phyloP scores from a whole-genome alignment of 1,140 invertebrate genomes.

The Neodiprion virginianus region DNA sequence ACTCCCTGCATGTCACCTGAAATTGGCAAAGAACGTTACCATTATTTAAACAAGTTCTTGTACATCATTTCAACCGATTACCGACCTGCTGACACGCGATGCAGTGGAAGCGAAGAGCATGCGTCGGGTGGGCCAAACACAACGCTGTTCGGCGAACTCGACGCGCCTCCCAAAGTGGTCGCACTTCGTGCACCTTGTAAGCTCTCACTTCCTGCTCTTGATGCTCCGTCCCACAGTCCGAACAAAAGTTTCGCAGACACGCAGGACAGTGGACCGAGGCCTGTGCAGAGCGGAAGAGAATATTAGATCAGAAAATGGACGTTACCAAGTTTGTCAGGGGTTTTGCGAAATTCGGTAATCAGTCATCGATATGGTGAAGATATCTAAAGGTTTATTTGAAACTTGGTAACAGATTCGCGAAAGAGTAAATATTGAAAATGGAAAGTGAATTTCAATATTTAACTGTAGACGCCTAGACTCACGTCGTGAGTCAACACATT shows the following conservation, averaged over 20 bases:
- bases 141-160: slow-evolving; percentile 47
- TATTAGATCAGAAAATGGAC: neutral
- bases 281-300: slow-evolving; percentile 27
- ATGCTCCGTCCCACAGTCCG: slow-evolving; percentile 54
- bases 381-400: neutral
- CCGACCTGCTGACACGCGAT: slow-evolving; percentile 52
- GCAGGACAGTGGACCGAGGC: slow-evolving; percentile 55
- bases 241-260: slow-evolving; percentile 58
- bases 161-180: slow-evolving; percentile 54
- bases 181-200: slow-evolving; percentile 44
- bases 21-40: neutral
- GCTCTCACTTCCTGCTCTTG: slow-evolving; percentile 39
- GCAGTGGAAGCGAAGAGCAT: slow-evolving; percentile 53
- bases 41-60: no score
- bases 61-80: neutral
- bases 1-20: slow-evolving; percentile 54
- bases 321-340: neutral
- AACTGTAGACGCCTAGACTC: neutral
- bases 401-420: neutral
- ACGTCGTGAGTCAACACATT: no score
- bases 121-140: slow-evolving; percentile 49
- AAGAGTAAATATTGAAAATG: slow-evolving; percentile 11
- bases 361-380: neutral
- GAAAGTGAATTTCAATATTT: slow-evolving; percentile 11
- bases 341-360: no score